Base-by-base conservation (phyloP, 23 tunicate genomes). In the Ascidia mentula region DNA sequence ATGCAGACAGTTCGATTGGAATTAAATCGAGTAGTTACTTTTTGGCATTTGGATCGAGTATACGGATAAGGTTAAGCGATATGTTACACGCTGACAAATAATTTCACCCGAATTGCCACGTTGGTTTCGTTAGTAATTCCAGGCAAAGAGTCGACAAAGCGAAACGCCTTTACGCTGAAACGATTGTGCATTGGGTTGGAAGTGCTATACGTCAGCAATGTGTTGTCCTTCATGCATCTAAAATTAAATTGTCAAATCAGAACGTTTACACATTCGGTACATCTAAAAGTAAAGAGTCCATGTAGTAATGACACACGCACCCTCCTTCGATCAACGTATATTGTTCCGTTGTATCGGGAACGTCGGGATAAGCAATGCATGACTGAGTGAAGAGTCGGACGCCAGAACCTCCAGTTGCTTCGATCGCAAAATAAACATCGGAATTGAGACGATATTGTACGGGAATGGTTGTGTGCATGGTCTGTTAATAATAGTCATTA, bases 81-180 rank as follows among this genome's bases (percentile, higher is more conserved):
- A n/a, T n/a, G n/a, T n/a, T n/a, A n/a, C n/a, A n/a, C n/a, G n/a
- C n/a, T n/a, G n/a, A n/a, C n/a, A n/a, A n/a, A n/a, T n/a, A n/a
- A n/a, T n/a, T 5, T 2, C 45, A 77, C 80, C 38, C 26, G n/a
- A 22, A 77, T 45, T 4, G 45, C 34, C 31, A 77, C 80, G 60
- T 77, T 46, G 80, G 69, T 42, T 34, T 46, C 80, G 69, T 45
- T 45, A 31, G 69, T 77, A 9, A 77, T 6, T 36, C 80, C 80
- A 45, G 69, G 69, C 28, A 77, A 22, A 31, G 69, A 30, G 18
- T 85, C 89, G 17, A 79, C 83, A 45, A 85, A 85, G 34, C 83
- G 82, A 35, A 85, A 85, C 18, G 89, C 89, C 70, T 85, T 85
- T 46, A 85, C 46, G 78, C 89, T 85, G 82, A 40, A 85, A 9